Evolutionary conservation across 35 echinoderm and acorn worm genomes (phyloP).

Genomic region (Lytechinus pictus): DNA sequence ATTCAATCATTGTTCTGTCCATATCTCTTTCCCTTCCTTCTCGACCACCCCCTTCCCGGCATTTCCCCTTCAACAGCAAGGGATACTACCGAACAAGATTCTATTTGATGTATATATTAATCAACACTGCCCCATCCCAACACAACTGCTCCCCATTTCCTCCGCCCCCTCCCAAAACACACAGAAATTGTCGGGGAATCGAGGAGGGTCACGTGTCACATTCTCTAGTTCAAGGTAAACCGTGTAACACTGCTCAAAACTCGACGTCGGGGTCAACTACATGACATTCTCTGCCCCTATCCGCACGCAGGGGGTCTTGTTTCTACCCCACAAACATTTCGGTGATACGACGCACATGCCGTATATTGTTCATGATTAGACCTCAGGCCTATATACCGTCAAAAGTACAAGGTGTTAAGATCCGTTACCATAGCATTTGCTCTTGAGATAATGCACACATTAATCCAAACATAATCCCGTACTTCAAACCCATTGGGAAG

Average conservation of each 20-base stretch:
- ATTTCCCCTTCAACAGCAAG: background rate
- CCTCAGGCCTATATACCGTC: too few relatives aligned
- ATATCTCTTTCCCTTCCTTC: too few relatives aligned
- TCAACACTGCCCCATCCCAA: background rate
- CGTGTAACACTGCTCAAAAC: background rate
- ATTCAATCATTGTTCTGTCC: too few relatives aligned
- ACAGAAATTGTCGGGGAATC: background rate
- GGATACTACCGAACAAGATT: too few relatives aligned
- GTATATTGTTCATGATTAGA: too few relatives aligned
- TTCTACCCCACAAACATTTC: background rate
- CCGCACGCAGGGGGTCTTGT: background rate
- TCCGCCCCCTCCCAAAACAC: background rate
- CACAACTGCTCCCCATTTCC: background rate
- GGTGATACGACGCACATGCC: background rate
- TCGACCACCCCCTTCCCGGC: too few relatives aligned
- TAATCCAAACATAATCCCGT: too few relatives aligned
- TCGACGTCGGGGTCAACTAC: background rate
- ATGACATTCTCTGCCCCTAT: background rate
- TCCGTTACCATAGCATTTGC: too few relatives aligned
- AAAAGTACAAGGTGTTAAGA: too few relatives aligned
- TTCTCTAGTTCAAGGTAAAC: background rate
- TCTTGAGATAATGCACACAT: too few relatives aligned
- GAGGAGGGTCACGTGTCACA: background rate
- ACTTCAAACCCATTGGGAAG: too few relatives aligned
- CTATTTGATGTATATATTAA: too few relatives aligned